Conservation (phyloP, 2,888 invertebrate genomes). For the Eubasilissa splendida region DNA sequence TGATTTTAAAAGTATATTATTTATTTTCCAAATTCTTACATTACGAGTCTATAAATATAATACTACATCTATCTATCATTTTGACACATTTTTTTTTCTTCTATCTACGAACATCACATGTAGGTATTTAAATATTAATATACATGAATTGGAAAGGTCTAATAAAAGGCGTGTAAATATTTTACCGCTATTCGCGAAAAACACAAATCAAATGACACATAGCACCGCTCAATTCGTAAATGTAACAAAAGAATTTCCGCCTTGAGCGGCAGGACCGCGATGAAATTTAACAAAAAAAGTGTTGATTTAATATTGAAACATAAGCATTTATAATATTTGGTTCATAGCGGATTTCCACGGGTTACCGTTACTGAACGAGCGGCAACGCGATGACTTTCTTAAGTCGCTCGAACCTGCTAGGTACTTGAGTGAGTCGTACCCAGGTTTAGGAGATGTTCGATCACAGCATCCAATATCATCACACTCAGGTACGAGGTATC, state of each 20-base stretch:
- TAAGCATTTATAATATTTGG: conserved; percentile 47
- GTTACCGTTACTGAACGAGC: conserved; percentile 42
- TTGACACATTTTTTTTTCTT: too few species aligned
- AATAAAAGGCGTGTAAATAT: too few species aligned
- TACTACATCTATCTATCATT: too few species aligned
- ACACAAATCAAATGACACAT: background rate
- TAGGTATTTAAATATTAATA: too few species aligned
- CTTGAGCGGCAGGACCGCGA: background rate
- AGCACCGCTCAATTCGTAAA: background rate
- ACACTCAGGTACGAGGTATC: too few species aligned
- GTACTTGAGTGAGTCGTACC: conserved; percentile 8
- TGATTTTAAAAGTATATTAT: too few species aligned
- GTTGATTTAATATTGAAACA: conserved; percentile 24
- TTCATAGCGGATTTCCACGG: conserved; percentile 46
- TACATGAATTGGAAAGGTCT: too few species aligned
- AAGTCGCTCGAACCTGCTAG: conserved; percentile 21
- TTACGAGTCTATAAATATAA: too few species aligned
- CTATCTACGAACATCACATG: too few species aligned
- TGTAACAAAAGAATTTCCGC: too few species aligned
- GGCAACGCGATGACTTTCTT: background rate
- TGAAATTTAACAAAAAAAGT: conserved; percentile 15
- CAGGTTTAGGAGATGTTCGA: conserved; percentile 27
- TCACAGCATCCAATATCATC: background rate
- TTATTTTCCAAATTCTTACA: too few species aligned
- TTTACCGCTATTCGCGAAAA: background rate